Conservation (phyloP, 35 echinoderm and acorn worm genomes). For the Ophiothrix spiculata region DNA sequence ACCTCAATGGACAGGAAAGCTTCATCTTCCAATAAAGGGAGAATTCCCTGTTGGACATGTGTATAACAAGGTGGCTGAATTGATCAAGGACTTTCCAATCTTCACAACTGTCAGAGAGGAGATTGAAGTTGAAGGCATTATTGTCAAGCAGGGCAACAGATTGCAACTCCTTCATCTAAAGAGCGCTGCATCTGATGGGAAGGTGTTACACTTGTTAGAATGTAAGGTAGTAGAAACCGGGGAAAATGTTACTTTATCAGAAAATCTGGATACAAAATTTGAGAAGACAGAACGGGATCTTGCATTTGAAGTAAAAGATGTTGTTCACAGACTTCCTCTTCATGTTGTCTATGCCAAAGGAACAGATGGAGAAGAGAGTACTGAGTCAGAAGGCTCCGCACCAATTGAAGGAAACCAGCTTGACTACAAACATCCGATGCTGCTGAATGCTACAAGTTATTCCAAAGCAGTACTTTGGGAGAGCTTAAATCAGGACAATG, state of each 20-base stretch:
- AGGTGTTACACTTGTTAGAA: background rate
- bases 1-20: background rate
- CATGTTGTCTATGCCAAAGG: no score
- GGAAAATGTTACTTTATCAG: background rate
- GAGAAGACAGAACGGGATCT: background rate
- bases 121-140: background rate
- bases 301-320: background rate
- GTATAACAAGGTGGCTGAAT: background rate
- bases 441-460: background rate
- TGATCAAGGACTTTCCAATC: background rate
- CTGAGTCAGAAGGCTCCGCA: no score
- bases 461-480: background rate
- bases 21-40: background rate
- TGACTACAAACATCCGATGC: no score
- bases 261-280: background rate
- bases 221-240: background rate
- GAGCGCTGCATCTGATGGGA: background rate
- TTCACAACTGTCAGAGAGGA: background rate
- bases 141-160: background rate
- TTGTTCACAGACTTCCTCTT: background rate
- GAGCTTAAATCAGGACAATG: background rate
- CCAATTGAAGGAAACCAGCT: no score
- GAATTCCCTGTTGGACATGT: background rate
- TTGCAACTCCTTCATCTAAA: background rate
- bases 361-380: no score